Percentiles rank a stretch among this genome's conserved stretches.
These are phyloP conservation scores for Phenacoccus solenopsis DNA, from an alignment of 1,140 invertebrate species.

Conservation along the genomic window DNA sequence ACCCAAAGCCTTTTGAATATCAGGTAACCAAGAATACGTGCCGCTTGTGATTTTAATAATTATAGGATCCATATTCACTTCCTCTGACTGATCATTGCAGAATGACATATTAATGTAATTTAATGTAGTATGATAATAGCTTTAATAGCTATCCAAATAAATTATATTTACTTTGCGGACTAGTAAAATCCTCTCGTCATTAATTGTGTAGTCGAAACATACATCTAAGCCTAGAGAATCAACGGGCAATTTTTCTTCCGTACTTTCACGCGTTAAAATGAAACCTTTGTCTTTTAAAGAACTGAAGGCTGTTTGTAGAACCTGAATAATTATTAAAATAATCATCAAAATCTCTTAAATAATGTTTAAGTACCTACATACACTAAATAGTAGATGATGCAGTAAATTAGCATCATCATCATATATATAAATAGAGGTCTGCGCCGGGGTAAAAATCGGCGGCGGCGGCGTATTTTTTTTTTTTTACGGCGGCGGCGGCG, in stretches of 20 bases:
- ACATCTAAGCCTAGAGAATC: constrained; percentile 14
- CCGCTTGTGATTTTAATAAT: constrained; percentile 30
- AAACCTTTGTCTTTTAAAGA: constrained; percentile 36
- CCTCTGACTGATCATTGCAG: constrained; percentile 7
- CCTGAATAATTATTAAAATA: constrained; percentile 4
- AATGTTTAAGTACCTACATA: no score
- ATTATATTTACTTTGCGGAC: constrained; percentile 19
- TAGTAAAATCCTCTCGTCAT: constrained; percentile 20
- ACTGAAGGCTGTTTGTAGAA: constrained; percentile 29
- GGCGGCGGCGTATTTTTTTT: no score
- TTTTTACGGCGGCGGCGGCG: no score
- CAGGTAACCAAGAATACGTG: constrained; percentile 39
- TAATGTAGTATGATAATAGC: neutral
- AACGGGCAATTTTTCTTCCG: constrained; percentile 22
- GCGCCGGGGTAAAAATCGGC: no score
- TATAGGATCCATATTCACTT: constrained; percentile 21
- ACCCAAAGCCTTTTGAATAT: constrained; percentile 42
- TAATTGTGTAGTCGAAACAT: constrained; percentile 13
- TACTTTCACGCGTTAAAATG: constrained; percentile 36
- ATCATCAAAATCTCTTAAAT: no score
- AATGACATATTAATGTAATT: neutral
- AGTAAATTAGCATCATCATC: no score
- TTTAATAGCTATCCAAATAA: neutral
- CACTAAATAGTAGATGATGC: no score
- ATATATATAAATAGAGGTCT: no score